Percentiles rank a stretch among this genome's conserved stretches.
phyloP scores from a whole-genome alignment of 2,888 invertebrate genomes.

The Chrysotoxum bicinctum region DNA sequence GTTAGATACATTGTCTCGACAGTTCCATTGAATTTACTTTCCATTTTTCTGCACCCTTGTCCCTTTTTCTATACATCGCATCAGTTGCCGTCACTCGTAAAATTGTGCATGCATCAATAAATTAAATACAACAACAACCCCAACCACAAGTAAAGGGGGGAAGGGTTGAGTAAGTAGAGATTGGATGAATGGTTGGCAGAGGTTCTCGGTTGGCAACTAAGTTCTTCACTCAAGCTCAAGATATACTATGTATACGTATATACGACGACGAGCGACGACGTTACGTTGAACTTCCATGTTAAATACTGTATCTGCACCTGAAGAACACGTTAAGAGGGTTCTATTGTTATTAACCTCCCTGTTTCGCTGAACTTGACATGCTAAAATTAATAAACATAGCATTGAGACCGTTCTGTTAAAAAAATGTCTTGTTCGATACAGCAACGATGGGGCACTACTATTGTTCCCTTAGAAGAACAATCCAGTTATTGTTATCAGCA shows the following conservation, averaged over 20 bases:
- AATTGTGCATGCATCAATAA: constrained; percentile 67
- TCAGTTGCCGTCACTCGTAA: constrained; percentile 16
- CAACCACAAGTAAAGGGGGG: not conserved
- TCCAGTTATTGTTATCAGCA: constrained; percentile 23
- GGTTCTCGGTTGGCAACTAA: constrained; percentile 22
- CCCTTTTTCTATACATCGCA: not conserved
- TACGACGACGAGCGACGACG: not conserved
- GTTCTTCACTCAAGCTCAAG: not conserved
- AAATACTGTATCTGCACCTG: constrained; percentile 13
- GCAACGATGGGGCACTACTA: not conserved
- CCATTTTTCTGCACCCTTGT: constrained; percentile 3
- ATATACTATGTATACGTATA: no score
- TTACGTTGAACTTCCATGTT: constrained; percentile 2
- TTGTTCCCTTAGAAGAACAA: not conserved
- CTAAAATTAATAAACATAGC: constrained; percentile 51
- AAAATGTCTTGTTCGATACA: constrained; percentile 3
- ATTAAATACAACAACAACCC: constrained; percentile 43
- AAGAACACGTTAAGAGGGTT: constrained; percentile 1
- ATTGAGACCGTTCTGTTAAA: constrained; percentile 40
- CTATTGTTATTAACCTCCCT: constrained; percentile 36
- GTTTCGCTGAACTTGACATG: constrained; percentile 64
- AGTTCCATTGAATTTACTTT: constrained; percentile 60
- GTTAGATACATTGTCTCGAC: constrained; percentile 66
- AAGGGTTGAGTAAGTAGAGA: constrained; percentile 5
- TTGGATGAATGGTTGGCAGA: constrained; percentile 20